Conservation (phyloP, 2,113 vertebrate species). For the Salvelinus alpinus region DNA sequence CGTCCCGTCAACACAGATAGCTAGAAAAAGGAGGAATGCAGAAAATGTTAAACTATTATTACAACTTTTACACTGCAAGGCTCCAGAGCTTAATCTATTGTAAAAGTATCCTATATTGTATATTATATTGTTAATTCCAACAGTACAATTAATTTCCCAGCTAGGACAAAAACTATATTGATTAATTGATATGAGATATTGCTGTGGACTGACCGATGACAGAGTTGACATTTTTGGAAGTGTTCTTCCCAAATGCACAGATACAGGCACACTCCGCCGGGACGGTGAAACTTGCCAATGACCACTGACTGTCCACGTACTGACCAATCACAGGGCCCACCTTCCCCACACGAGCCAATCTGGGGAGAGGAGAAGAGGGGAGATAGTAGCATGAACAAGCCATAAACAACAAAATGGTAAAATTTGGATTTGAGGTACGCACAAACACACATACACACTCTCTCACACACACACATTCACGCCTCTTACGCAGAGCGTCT, state of each 20-base stretch:
- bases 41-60: background rate
- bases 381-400: background rate
- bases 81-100: background rate
- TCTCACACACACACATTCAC: background rate
- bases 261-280: slow-evolving; percentile 91
- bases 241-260: slow-evolving; percentile 90
- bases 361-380: slow-evolving; percentile 37
- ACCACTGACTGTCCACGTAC: slow-evolving; percentile 94
- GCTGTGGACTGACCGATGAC: slow-evolving; percentile 80
- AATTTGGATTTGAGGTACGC: background rate
- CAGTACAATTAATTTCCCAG: background rate
- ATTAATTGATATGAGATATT: background rate
- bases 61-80: background rate
- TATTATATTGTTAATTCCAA: background rate
- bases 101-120: background rate
- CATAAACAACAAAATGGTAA: background rate
- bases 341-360: slow-evolving; percentile 88
- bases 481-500: slow-evolving; percentile 85
- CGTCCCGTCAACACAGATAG: slow-evolving; percentile 92
- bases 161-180: background rate
- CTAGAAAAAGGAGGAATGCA: slow-evolving; percentile 53
- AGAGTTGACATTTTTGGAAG: slow-evolving; percentile 91
- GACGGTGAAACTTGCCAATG: slow-evolving; percentile 88
- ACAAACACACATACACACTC: slow-evolving; percentile 1
- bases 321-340: slow-evolving; percentile 91